A percentile compares a stretch with the other conserved stretches of the same genome.
These are phyloP conservation scores for Gastracanthus pulcherrimus DNA, from an alignment of 2,888 invertebrate species.

Conservation along the genomic window DNA sequence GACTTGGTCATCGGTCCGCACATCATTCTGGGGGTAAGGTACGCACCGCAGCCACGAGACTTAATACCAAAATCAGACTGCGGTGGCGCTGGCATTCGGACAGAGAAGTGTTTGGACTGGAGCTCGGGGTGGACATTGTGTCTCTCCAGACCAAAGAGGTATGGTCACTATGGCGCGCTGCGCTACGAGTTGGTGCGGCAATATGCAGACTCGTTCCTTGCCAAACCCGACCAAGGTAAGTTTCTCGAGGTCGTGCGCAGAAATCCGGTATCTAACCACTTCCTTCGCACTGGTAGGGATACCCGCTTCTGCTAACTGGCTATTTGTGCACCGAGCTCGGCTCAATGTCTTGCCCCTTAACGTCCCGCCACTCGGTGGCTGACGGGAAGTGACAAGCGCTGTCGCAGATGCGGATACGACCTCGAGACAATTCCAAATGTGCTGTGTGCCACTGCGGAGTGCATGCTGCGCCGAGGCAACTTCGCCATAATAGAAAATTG, in stretches of 20 bases:
- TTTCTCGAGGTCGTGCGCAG: background rate
- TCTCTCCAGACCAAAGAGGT: no score
- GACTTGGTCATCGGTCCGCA: no score
- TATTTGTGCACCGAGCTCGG: background rate
- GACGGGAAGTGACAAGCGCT: background rate
- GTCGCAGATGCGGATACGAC: background rate
- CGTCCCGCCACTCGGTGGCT: background rate
- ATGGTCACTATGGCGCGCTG: no score
- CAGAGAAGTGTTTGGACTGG: no score
- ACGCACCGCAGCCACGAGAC: no score
- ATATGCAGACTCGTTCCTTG: background rate
- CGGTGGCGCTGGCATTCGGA: no score
- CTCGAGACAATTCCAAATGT: background rate
- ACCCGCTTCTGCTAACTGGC: background rate
- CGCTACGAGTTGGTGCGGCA: background rate
- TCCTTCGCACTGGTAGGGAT: background rate
- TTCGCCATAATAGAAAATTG: no score
- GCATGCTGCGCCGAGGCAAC: no score
- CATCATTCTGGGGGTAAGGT: no score
- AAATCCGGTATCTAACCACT: background rate
- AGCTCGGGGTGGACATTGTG: no score
- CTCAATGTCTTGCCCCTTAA: background rate
- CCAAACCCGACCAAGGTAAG: background rate
- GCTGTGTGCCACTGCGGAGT: no score
- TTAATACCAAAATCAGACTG: no score